These are phyloP conservation scores for Solea senegalensis DNA, from an alignment of 2,113 vertebrate species.

Conservation along the genomic window DNA sequence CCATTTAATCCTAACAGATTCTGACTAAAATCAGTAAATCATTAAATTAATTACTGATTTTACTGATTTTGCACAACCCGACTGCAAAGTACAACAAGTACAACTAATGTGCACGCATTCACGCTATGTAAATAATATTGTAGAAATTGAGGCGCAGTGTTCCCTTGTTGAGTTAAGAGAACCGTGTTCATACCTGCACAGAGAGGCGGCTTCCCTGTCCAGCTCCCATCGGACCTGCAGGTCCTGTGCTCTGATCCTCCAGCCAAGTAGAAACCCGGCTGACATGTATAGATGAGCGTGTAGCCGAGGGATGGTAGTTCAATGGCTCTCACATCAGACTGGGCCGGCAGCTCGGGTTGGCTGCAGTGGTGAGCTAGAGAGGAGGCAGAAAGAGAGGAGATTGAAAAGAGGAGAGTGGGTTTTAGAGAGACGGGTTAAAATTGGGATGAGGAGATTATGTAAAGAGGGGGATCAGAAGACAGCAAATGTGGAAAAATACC, in stretches of 20 bases:
- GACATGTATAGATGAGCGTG: constrained; percentile 97
- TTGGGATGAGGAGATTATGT: not conserved
- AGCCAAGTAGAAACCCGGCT: constrained; percentile 92
- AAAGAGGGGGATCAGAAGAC: constrained; percentile 6
- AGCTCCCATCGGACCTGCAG: constrained; percentile 95
- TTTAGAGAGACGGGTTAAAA: constrained; percentile 10
- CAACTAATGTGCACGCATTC: too few species aligned
- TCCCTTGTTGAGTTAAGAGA: not conserved
- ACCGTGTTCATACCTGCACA: constrained; percentile 85
- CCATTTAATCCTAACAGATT: too few species aligned
- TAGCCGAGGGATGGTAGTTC: constrained; percentile 97
- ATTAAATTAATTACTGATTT: too few species aligned
- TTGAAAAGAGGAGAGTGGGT: constrained; percentile 8
- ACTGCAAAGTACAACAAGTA: too few species aligned
- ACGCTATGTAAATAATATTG: not conserved
- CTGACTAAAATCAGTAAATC: too few species aligned
- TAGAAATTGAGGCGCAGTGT: not conserved
- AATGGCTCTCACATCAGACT: constrained; percentile 92
- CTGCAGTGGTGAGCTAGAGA: constrained; percentile 92
- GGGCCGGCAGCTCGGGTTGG: constrained; percentile 91
- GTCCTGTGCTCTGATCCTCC: constrained; percentile 97
- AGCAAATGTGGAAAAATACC: not conserved
- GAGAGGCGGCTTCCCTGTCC: constrained; percentile 95
- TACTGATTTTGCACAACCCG: too few species aligned
- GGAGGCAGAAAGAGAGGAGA: not conserved